These are phyloP conservation scores for Bucco capensis DNA, from an alignment of 2,113 vertebrate species.

Conservation along the genomic window DNA sequence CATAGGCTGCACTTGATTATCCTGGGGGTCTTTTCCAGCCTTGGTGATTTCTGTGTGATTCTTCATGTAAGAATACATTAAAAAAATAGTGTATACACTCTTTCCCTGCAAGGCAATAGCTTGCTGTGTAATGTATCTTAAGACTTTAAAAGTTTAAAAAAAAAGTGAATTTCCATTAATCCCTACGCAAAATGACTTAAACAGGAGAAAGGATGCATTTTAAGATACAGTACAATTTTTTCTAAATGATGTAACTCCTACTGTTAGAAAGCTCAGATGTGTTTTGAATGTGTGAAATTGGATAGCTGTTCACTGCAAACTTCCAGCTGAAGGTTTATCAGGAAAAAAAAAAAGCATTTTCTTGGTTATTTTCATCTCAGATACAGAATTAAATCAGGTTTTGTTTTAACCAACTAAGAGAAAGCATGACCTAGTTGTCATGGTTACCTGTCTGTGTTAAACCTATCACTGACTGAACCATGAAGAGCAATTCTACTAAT, in stretches of 20 bases:
- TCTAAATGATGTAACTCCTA: background rate
- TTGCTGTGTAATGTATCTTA: background rate
- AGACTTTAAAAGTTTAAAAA: background rate
- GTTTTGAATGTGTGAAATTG: constrained; percentile 12
- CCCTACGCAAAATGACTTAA: background rate
- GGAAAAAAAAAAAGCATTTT: background rate
- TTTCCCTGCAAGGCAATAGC: background rate
- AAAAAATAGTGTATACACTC: background rate
- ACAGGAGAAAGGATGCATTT: background rate
- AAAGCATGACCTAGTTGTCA: background rate
- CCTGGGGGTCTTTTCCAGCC: no score
- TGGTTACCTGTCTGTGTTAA: background rate
- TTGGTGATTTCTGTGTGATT: no score
- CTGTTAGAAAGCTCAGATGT: background rate
- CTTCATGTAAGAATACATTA: background rate
- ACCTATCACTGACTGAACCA: background rate
- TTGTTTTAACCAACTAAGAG: background rate
- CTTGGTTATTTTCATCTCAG: background rate
- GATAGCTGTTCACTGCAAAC: background rate
- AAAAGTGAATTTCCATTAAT: background rate
- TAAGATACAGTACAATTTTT: background rate
- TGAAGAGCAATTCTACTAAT: background rate
- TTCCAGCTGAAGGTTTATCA: background rate
- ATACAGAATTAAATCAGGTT: background rate
- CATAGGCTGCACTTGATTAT: no score